Base-by-base conservation (phyloP, 2,888 invertebrate species). In the Leptopilina syphax region DNA sequence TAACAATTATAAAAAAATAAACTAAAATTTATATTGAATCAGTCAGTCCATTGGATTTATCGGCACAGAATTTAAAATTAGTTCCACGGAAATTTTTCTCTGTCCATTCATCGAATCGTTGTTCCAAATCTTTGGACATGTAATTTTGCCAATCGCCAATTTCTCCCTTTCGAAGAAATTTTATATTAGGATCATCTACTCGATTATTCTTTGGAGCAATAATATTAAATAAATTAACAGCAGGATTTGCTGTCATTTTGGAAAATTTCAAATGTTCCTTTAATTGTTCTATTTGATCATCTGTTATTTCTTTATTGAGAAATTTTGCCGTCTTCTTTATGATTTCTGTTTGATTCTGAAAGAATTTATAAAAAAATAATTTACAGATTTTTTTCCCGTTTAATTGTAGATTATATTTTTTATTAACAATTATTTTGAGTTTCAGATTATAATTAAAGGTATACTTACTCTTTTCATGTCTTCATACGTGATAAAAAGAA, bases 131-230 rank as follows among this genome's bases (percentile, higher is more conserved):
- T 2, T 94, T 94, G 0, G 95, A 94, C 94, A 97, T 96, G 82
- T 95, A 94, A 89, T 96, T 96, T 87, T 94, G 95, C 96, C 96
- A 96, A 86, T 97, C 96, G 0, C 97, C 97, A 24, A 96, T 95
- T 89, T 95, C 93, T 0, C 97, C 97, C 91, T 96, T 96, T 18
- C 96, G 93, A 81, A 96, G 95, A 86, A 96, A 96, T 86, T 94
- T 94, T 0, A 93, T 86, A 54, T 94, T 91, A 0, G 94, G 93
- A 66, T 94, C 93, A 27, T 93, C 92, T 63, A 92, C 92, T 67
- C 92, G 92, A 0, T 93, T 93, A 41, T 93, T 93, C 0, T 93
- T 93, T 82, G 93, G 93, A 79, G 93, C 93, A 10, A 96, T 91
- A 63, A 96, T 92, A 2, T 94, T 92, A 81, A 96, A 95, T 86